Percentiles rank a stretch among this genome's conserved stretches.
Evolutionary conservation across 2,888 invertebrate species (phyloP).

Genomic region (Tachystola acroxantha): DNA sequence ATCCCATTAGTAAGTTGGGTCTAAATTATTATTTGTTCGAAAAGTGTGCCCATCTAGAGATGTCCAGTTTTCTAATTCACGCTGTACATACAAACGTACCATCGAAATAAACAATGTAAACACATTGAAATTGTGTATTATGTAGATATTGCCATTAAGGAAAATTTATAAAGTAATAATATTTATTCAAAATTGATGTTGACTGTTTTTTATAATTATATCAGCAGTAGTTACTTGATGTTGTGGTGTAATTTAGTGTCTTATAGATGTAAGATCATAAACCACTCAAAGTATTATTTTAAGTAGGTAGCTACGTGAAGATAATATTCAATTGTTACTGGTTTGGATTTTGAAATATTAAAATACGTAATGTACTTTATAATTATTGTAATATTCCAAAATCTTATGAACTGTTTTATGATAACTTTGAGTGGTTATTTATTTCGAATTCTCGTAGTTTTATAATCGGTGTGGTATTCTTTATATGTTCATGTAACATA

Average conservation of each 20-base stretch:
- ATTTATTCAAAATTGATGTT: slow-evolving; percentile 78
- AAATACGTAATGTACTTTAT: neutral
- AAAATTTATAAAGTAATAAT: slow-evolving; percentile 58
- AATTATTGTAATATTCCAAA: slow-evolving; percentile 14
- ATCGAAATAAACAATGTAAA: slow-evolving; percentile 48
- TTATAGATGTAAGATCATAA: slow-evolving; percentile 63
- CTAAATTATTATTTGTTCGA: too few relatives aligned
- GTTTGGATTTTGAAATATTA: neutral
- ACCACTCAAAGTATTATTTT: slow-evolving; percentile 48
- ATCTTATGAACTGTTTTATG: slow-evolving; percentile 1
- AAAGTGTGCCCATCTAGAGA: too few relatives aligned
- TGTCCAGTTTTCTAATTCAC: slow-evolving; percentile 33
- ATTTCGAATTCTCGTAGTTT: slow-evolving; percentile 68
- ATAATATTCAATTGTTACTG: neutral
- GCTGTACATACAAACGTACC: slow-evolving; percentile 42
- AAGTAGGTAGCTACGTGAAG: too few relatives aligned
- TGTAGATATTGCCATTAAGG: slow-evolving; percentile 75
- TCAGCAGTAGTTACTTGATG: slow-evolving; percentile 77
- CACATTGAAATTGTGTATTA: slow-evolving; percentile 57
- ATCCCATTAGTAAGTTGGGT: too few relatives aligned
- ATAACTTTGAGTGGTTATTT: slow-evolving; percentile 63
- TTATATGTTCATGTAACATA: slow-evolving; percentile 68
- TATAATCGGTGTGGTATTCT: slow-evolving; percentile 75
- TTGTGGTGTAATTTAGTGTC: slow-evolving; percentile 79
- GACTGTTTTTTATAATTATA: slow-evolving; percentile 78